Base-by-base conservation (phyloP, 2,797 vertebrate species). In the Remorina albescens region DNA sequence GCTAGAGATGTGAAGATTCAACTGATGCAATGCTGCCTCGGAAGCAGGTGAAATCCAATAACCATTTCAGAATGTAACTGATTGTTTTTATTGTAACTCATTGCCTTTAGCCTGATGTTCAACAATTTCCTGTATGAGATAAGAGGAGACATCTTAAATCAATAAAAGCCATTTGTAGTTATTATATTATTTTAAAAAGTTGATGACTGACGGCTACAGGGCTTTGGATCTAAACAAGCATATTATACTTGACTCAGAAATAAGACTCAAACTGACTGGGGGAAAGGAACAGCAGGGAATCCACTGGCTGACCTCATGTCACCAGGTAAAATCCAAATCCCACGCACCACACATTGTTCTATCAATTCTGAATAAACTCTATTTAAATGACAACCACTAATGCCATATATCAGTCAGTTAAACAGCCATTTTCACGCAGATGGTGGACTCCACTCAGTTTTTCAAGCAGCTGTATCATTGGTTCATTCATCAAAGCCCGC, bases 401-500 rank as follows among this genome's bases (percentile, higher is more conserved):
- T 72, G 71, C 62, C n/a, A 30, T 76, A 46, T 56, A 82, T 85
- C 78, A 80, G 81, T 86, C 86, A 84, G 70, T 73, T 70, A 73
- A 87, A 85, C 65, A 88, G 68, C 59, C 55, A 67, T 56, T 82
- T 70, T 82, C 69, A 63, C 70, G 72, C 69, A 73, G 71, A 72
- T 28, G 62, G 67, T 56, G 51, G 61, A 85, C 63, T 77, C 67
- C 49, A 65, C 74, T 80, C 78, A 73, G 71, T 86, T 82, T 85
- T 71, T 59, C 26, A 32, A 78, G 80, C 84, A 83, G 71, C 77
- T 77, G 83, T 64, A 83, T 87, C 89, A 92, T 87, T 89, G 91
- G 89, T 89, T 86, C 89, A 92, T 92, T 91, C 88, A 88, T 92
- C 91, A 92, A 92, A 91, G 85, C 68, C 74, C 9, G 75, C 87